Conservation (phyloP, 2,113 vertebrate genomes). For the Lutjanus erythropterus region DNA sequence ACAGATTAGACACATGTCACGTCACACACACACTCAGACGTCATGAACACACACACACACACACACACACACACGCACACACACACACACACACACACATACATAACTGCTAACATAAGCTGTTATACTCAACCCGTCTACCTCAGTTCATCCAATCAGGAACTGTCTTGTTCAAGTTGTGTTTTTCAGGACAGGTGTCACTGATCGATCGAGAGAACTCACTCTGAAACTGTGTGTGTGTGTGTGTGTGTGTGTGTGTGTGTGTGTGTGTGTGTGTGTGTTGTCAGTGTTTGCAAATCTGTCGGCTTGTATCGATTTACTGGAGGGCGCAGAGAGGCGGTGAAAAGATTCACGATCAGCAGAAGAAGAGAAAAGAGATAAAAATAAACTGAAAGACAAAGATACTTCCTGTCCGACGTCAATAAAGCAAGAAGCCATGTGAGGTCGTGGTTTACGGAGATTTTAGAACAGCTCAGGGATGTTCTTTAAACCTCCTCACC, state of each 20-base stretch:
- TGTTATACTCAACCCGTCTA: neutral
- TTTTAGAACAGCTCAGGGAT: no score
- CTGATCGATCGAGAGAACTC: constrained; percentile 9
- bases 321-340: neutral
- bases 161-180: neutral
- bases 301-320: constrained; percentile 19
- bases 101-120: neutral
- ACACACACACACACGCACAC: constrained; percentile 22
- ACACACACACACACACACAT: neutral
- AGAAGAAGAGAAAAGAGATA: neutral
- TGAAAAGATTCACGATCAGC: neutral
- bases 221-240: neutral
- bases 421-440: no score
- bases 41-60: neutral
- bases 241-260: constrained; percentile 32
- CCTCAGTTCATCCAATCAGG: neutral
- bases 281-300: constrained; percentile 30
- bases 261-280: constrained; percentile 16
- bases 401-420: neutral
- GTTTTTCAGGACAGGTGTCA: constrained; percentile 35
- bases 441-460: no score
- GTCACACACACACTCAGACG: constrained; percentile 7
- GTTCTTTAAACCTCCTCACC: no score
- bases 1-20: constrained; percentile 39
- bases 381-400: neutral